Evolutionary conservation across 2,113 vertebrate genomes (phyloP), one percentile per base, ranked within the genome.

Genomic region (Hystrix brachyura): DNA sequence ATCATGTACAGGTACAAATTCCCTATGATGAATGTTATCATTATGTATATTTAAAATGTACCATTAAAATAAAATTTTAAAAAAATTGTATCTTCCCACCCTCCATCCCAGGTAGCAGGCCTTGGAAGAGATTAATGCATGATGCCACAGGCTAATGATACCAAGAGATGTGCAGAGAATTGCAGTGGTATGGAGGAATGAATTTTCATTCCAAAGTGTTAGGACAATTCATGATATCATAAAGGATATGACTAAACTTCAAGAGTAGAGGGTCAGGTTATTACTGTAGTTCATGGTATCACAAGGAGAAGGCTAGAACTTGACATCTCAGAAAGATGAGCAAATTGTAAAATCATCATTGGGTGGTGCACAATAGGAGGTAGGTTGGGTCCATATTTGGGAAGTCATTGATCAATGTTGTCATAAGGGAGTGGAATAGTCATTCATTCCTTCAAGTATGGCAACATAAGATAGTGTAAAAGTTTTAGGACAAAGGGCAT

Each of bases 381-480:
- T 19, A 25, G 25, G 17, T 13, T 62, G 43, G 71, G n/a, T 57
- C 51, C 59, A 57, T 85, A 76, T 85, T 74, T 85, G 48, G 59
- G 43, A 90, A 94, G 23, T 83, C 27, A 84, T 29, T 90, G 46
- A 91, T 59, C 59, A 76, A 19, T 91, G 69, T 85, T 78, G 38
- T 86, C 46, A 76, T n/a, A 93, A 91, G 15, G n/a, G 46, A 15
- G 79, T 72, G 23, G 23, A 81, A 76, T 2, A 88, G 14, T 78
- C n/a, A 80, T 86, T 92, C 71, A 78, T 94, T 93, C 67, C 32
- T 88, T 96, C 46, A 85, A 80, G 59, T 51, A 76, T 83, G 69
- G 53, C 46, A 85, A 71, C 57, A 83, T 1, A 90, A n/a, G 91
- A 87, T 85, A 76, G 17, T 69, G n/a, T 15, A 46, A 90, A 83